Percentiles rank a stretch among this genome's conserved stretches.
phyloP scores from a whole-genome alignment of 2,888 invertebrate genomes.

The Sepioteuthis lessoniana region DNA sequence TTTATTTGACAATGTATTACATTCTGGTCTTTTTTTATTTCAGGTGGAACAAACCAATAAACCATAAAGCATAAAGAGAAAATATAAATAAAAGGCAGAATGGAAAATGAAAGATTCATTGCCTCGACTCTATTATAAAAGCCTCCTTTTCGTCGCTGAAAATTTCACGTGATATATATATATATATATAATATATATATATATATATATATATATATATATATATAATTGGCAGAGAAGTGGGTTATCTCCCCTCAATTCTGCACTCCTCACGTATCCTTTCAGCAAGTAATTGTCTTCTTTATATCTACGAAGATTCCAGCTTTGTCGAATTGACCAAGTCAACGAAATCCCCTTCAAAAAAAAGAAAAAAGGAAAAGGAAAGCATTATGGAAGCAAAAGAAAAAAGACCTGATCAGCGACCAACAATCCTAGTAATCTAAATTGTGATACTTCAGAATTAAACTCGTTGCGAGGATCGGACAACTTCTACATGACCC shows the following conservation, averaged over 20 bases:
- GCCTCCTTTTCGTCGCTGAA: background rate
- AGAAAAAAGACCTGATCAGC: background rate
- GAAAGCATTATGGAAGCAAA: too few relatives aligned
- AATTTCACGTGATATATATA: background rate
- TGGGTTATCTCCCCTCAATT: too few relatives aligned
- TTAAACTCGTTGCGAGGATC: background rate
- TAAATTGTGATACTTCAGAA: background rate
- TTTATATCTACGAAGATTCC: background rate
- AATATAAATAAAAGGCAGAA: background rate
- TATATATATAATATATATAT: constrained; percentile 35
- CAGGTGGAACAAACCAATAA: constrained; percentile 43
- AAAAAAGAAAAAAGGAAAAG: too few relatives aligned
- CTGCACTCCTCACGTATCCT: too few relatives aligned
- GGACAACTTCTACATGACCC: background rate
- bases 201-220: background rate
- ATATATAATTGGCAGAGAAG: too few relatives aligned
- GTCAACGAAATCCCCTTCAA: background rate
- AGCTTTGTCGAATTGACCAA: background rate
- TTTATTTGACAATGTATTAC: background rate
- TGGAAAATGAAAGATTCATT: background rate
- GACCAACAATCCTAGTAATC: background rate
- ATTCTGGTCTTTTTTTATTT: background rate
- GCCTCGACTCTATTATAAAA: background rate
- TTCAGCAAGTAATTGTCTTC: too few relatives aligned
- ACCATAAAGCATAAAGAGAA: background rate